Percentiles rank a stretch among this genome's conserved stretches.
These are phyloP conservation scores for Oplegnathus fasciatus DNA, from an alignment of 2,113 vertebrate genomes.

Conservation along the genomic window DNA sequence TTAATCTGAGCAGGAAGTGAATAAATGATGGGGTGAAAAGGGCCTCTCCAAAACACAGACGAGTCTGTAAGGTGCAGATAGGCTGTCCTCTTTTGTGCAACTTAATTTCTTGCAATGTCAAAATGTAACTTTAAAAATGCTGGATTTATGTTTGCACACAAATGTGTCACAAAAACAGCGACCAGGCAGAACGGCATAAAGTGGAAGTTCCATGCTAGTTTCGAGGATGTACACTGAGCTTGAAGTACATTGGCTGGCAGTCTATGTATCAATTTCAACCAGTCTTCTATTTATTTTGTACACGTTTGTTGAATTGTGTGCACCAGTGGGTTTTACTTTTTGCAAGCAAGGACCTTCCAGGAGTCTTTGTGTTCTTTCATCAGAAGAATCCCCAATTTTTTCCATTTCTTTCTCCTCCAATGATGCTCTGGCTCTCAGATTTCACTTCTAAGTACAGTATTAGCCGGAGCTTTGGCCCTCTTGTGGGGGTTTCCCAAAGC, in stretches of 20 bases:
- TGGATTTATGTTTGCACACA: not conserved
- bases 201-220: not conserved
- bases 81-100: not conserved
- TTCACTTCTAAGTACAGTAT: conserved; percentile 58
- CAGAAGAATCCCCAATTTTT: not conserved
- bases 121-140: not conserved
- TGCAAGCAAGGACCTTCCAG: not conserved
- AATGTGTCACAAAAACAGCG: not conserved
- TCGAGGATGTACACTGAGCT: not conserved
- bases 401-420: not conserved
- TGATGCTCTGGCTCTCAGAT: conserved; percentile 54
- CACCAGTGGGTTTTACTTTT: not conserved
- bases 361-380: conserved; percentile 15
- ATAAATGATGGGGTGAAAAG: not conserved
- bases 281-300: not conserved
- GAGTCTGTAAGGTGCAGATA: not conserved
- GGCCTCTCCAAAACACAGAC: not conserved
- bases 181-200: not conserved
- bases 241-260: not conserved
- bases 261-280: not conserved
- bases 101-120: not conserved
- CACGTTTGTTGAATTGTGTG: not conserved
- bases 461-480: conserved; percentile 18
- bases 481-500: conserved; percentile 42
- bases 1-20: conserved; percentile 39